A percentile compares a stretch with the other conserved stretches of the same genome.
Evolutionary conservation across 1,140 invertebrate genomes (phyloP).

Genomic region (Drosophila yakuba): DNA sequence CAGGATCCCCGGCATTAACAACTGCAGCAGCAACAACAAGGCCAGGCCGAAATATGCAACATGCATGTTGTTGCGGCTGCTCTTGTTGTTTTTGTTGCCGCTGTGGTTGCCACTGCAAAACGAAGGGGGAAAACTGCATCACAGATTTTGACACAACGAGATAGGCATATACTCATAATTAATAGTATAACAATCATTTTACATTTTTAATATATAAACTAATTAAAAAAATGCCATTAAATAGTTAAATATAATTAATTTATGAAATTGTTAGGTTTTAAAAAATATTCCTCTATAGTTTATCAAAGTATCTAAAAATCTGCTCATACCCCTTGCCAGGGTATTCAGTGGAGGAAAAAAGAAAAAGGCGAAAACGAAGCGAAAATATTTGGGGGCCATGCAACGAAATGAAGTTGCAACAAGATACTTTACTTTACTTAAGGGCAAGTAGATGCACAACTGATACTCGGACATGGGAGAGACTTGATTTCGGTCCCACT

Average conservation of each 20-base stretch:
- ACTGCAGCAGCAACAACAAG: slow-evolving; percentile 63
- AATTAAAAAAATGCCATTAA: too few species aligned
- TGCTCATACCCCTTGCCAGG: neutral
- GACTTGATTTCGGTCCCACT: slow-evolving; percentile 65
- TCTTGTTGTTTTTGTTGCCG: slow-evolving; percentile 50
- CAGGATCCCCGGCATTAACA: slow-evolving; percentile 4
- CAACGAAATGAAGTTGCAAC: slow-evolving; percentile 81
- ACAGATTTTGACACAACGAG: neutral
- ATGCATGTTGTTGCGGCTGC: slow-evolving; percentile 61
- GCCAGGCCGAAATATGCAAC: slow-evolving; percentile 71
- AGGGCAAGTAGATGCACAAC: slow-evolving; percentile 81
- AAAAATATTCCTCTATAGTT: neutral
- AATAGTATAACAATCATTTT: neutral
- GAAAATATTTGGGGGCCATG: slow-evolving; percentile 80
- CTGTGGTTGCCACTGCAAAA: slow-evolving; percentile 64
- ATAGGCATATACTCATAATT: slow-evolving; percentile 7
- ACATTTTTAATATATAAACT: too few species aligned
- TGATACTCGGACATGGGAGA: slow-evolving; percentile 70
- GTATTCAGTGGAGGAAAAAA: neutral
- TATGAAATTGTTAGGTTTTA: neutral
- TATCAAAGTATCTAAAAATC: neutral
- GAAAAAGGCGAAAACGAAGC: slow-evolving; percentile 41
- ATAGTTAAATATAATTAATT: too few species aligned
- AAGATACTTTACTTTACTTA: slow-evolving; percentile 83
- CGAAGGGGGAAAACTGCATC: slow-evolving; percentile 15